Base-by-base conservation (phyloP, 2,113 vertebrate genomes). In the Ranitomeya imitator region DNA sequence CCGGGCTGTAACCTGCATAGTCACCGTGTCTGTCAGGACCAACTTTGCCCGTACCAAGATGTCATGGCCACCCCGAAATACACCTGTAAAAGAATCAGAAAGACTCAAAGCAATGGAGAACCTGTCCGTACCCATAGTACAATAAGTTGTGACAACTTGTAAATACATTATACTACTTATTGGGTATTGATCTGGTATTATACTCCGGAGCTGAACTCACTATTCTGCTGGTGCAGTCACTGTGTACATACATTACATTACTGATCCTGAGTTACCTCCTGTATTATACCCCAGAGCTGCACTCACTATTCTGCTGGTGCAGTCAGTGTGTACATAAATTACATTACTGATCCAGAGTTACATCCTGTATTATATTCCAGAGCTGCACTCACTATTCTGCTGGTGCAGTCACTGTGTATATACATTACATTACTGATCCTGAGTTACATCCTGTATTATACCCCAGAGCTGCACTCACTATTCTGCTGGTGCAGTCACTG, bases 1-100 rank as follows among this genome's bases (percentile, higher is more conserved):
- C 87, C 95, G 93, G 10, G 95, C 95, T 0, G 95, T 96, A 31
- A 96, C 95, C 61, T 96, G 95, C 96, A 96, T 96, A 0, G 96
- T 96, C 85, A 96, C 95, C 0, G 93, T 94, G 80, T 96, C 95
- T 0, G 95, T 94, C 84, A 96, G 93, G 59, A 96, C 93, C 0
- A 96, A 93, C 5, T 95, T 93, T 10, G 96, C 91, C 0, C 95
- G 93, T 0, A 96, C 93, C 23, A 96, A 92, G 69, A 96, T 90
- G 90, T 96, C 95, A 0, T 95, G 94, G 19, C 95, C 95, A 0
- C 95, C 96, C 11, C 96, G 93, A 89, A 96, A 96, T 65, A 96
- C 94, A 80, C 96, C 96, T 96, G 89, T 1, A 85, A 74, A 65
- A 63, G 16, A 26, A 83, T 54, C 77, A 73, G 9, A 71, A 57